Conservation (phyloP, 2,888 invertebrate species). For the Acanthosoma haemorrhoidale region DNA sequence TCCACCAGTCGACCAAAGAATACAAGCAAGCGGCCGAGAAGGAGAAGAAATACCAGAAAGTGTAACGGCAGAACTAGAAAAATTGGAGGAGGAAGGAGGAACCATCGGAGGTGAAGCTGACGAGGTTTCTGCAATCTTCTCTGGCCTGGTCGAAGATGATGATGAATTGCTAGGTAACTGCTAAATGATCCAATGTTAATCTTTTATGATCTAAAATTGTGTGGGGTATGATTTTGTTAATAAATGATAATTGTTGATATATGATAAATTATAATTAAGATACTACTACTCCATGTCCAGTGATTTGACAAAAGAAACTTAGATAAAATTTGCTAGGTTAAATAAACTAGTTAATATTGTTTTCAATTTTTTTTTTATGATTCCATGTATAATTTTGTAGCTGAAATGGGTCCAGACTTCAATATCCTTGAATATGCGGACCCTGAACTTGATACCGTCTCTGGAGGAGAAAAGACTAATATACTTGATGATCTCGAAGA, state of each 20-base stretch:
- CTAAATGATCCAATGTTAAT: not conserved
- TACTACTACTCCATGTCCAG: too few species aligned
- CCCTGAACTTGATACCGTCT: conserved; percentile 78
- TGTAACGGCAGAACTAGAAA: conserved; percentile 63
- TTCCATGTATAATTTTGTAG: not conserved
- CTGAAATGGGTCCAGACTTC: conserved; percentile 82
- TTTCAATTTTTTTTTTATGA: not conserved
- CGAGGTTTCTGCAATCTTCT: conserved; percentile 71
- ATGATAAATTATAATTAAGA: too few species aligned
- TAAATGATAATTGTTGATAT: not conserved
- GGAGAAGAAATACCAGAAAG: conserved; percentile 57
- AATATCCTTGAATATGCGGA: conserved; percentile 94
- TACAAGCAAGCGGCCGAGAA: conserved; percentile 31
- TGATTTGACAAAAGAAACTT: not conserved
- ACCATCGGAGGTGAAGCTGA: conserved; percentile 53
- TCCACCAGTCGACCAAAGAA: conserved; percentile 19
- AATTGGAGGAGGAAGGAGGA: conserved; percentile 58
- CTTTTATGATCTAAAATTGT: not conserved
- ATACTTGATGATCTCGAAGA: conserved; percentile 74
- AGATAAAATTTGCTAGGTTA: not conserved
- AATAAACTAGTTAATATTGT: not conserved
- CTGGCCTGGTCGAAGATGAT: conserved; percentile 78
- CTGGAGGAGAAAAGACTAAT: conserved; percentile 73
- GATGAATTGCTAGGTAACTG: conserved; percentile 65
- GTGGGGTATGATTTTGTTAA: not conserved